Evolutionary conservation across 2,888 invertebrate species (phyloP).

Genomic region (Amorpha juglandis): DNA sequence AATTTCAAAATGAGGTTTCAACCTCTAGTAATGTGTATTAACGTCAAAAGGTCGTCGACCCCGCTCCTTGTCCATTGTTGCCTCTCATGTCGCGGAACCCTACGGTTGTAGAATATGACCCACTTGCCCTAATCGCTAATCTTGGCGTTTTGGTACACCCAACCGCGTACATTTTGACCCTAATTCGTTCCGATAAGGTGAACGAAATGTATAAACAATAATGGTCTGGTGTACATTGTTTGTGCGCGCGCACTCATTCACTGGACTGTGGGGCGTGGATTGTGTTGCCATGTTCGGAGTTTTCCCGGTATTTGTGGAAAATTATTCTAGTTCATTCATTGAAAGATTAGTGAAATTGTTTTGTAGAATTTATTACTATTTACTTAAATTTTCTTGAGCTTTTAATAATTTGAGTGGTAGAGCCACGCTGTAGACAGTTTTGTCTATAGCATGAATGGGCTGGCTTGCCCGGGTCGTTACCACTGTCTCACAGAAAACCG

Average conservation of each 20-base stretch:
- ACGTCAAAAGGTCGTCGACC: constrained; percentile 29
- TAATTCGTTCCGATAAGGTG: constrained; percentile 17
- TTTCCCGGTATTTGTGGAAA: constrained; percentile 7
- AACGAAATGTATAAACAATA: constrained; percentile 25
- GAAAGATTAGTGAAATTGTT: neutral
- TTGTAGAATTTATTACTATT: too few relatives aligned
- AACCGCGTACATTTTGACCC: constrained; percentile 20
- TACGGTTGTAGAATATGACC: constrained; percentile 45
- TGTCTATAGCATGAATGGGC: too few relatives aligned
- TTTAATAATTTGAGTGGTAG: too few relatives aligned
- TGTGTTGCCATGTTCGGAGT: constrained; percentile 34
- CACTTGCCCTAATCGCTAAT: constrained; percentile 55
- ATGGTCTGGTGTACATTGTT: constrained; percentile 24
- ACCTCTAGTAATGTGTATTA: neutral
- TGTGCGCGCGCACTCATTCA: constrained; percentile 79
- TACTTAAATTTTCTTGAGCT: too few relatives aligned
- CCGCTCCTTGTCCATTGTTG: constrained; percentile 39
- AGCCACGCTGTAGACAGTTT: too few relatives aligned
- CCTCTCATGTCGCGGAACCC: constrained; percentile 34
- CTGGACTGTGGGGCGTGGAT: constrained; percentile 37
- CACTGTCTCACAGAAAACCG: too few relatives aligned
- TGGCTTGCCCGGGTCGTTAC: too few relatives aligned
- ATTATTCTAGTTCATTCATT: neutral
- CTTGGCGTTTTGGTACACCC: constrained; percentile 37
- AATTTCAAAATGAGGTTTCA: constrained; percentile 4